Evolutionary conservation across 2,888 invertebrate species (phyloP).

Genomic region (Masnerella sp.): DNA sequence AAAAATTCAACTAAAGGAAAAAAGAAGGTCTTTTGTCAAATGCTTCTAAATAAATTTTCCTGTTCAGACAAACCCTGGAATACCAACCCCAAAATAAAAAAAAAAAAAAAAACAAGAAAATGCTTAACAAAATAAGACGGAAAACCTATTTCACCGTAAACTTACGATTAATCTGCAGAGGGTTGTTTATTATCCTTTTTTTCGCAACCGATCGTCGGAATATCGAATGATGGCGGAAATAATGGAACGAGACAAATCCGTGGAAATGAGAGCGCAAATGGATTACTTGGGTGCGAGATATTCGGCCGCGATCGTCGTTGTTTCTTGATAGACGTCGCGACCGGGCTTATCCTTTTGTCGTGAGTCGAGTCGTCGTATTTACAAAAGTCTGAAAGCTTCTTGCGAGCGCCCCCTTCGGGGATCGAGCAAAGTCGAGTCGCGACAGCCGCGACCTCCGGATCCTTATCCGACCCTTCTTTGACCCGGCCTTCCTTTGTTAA

Average conservation of each 20-base stretch:
- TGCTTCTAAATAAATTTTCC: too few relatives aligned
- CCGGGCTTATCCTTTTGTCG: slow-evolving; percentile 39
- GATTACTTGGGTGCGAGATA: slow-evolving; percentile 25
- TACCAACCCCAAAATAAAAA: too few relatives aligned
- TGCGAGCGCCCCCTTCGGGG: slow-evolving; percentile 17
- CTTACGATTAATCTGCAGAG: too few relatives aligned
- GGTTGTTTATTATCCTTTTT: too few relatives aligned
- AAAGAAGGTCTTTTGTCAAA: too few relatives aligned
- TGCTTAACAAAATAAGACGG: too few relatives aligned
- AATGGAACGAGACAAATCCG: slow-evolving; percentile 37
- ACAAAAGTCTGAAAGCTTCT: slow-evolving; percentile 50
- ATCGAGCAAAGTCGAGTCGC: too few relatives aligned
- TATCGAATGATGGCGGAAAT: slow-evolving; percentile 31
- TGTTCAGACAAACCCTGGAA: too few relatives aligned
- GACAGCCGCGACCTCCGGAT: slow-evolving; percentile 34
- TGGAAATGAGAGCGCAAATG: slow-evolving; percentile 29
- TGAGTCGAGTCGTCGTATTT: slow-evolving; percentile 34
- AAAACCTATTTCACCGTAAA: too few relatives aligned
- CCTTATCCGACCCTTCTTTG: slow-evolving; percentile 52
- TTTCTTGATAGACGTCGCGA: slow-evolving; percentile 42
- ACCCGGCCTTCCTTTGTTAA: slow-evolving; percentile 50
- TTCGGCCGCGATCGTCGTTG: slow-evolving; percentile 39
- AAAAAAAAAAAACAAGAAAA: too few relatives aligned
- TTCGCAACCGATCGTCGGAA: slow-evolving; percentile 21
- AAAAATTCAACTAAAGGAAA: too few relatives aligned